Conservation (phyloP, 2,113 vertebrate species). For the Grammomys surdaster region DNA sequence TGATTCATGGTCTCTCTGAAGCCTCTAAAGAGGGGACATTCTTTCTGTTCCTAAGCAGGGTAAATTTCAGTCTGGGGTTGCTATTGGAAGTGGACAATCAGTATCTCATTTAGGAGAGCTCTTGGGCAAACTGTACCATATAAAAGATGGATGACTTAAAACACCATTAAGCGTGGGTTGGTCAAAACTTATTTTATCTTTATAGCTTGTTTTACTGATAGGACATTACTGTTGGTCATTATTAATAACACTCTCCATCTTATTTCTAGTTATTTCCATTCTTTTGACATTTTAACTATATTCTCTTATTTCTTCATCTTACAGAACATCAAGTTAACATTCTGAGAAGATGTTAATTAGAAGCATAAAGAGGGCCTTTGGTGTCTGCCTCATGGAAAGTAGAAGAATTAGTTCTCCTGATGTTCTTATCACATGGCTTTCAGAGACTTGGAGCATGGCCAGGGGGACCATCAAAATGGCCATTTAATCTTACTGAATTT, state of each 20-base stretch:
- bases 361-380: neutral
- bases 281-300: slow-evolving; percentile 68
- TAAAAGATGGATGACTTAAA: slow-evolving; percentile 66
- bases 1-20: slow-evolving; percentile 55
- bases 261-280: slow-evolving; percentile 55
- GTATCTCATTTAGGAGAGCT: slow-evolving; percentile 47
- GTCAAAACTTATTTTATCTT: slow-evolving; percentile 58
- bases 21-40: slow-evolving; percentile 49
- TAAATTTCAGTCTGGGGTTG: slow-evolving; percentile 46
- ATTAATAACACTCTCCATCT: slow-evolving; percentile 66
- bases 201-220: slow-evolving; percentile 68
- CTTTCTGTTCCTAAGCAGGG: slow-evolving; percentile 44
- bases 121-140: slow-evolving; percentile 25
- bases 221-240: slow-evolving; percentile 55
- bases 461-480: neutral
- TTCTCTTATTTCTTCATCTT: slow-evolving; percentile 58
- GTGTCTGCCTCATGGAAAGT: neutral
- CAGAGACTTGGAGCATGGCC: neutral
- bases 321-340: slow-evolving; percentile 58
- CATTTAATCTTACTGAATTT: neutral
- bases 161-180: slow-evolving; percentile 37
- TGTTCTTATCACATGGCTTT: neutral
- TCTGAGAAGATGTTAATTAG: slow-evolving; percentile 33
- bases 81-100: slow-evolving; percentile 42
- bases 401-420: neutral